Conservation (phyloP, 2,888 invertebrate genomes). For the Brenthis daphne region DNA sequence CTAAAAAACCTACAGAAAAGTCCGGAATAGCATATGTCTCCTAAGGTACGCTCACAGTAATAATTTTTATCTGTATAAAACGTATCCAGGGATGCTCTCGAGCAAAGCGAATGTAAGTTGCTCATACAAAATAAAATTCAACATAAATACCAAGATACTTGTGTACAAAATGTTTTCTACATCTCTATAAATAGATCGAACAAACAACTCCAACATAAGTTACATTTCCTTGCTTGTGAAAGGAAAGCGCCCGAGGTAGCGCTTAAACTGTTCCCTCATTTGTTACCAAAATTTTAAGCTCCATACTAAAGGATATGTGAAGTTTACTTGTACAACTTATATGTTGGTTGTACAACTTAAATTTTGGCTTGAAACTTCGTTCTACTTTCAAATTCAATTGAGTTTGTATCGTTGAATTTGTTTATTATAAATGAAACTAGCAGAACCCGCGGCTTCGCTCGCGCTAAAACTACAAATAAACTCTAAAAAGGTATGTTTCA, state of each 20-base stretch:
- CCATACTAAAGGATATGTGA: conserved; percentile 18
- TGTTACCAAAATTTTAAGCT: conserved; percentile 30
- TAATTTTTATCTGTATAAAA: too few relatives aligned
- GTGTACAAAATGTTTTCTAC: conserved; percentile 2
- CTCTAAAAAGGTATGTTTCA: too few relatives aligned
- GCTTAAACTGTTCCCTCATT: conserved; percentile 27
- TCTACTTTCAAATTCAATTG: conserved; percentile 6
- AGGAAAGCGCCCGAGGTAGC: conserved; percentile 14
- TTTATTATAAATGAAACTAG: too few relatives aligned
- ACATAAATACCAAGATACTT: conserved; percentile 4
- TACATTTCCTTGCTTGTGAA: conserved; percentile 17
- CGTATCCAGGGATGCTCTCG: too few relatives aligned
- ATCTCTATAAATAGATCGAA: conserved; percentile 10
- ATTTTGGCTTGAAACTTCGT: conserved; percentile 13
- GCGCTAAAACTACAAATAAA: too few relatives aligned
- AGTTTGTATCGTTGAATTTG: background rate
- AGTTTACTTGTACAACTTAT: conserved; percentile 14
- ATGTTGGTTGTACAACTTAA: background rate
- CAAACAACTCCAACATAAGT: conserved; percentile 11
- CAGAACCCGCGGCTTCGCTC: too few relatives aligned
- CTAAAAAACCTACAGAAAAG: too few relatives aligned
- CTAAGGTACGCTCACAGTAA: too few relatives aligned
- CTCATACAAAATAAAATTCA: conserved; percentile 6
- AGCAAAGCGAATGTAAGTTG: too few relatives aligned
- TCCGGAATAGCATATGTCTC: too few relatives aligned